Conservation (phyloP, 2,797 vertebrate species). For the Tokudaia tokunoshimensis region DNA sequence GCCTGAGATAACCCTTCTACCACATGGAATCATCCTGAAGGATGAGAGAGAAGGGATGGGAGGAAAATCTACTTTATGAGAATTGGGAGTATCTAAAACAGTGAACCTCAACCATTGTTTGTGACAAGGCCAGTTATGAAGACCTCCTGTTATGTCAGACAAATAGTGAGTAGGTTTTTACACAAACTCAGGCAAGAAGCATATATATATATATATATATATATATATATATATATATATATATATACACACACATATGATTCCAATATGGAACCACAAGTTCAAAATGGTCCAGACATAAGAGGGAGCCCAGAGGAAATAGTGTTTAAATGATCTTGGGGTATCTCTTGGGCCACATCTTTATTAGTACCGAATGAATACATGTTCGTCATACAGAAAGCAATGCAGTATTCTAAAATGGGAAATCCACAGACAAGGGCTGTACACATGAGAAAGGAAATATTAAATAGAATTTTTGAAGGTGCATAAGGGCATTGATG, state of each 20-base stretch:
- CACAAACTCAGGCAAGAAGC: not conserved
- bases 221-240: fast-evolving
- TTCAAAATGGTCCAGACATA: not conserved
- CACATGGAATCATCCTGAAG: not conserved
- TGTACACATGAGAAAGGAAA: not conserved
- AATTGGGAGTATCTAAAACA: not conserved
- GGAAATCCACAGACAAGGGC: not conserved
- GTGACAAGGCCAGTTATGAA: not conserved
- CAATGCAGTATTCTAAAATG: not conserved
- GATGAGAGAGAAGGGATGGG: not conserved
- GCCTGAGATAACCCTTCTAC: not conserved
- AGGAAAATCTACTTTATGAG: not conserved
- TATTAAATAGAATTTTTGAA: not conserved
- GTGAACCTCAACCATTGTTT: not conserved
- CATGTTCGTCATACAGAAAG: not conserved
- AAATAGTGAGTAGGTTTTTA: not conserved
- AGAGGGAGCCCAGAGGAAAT: not conserved
- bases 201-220: fast-evolving
- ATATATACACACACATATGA: too few relatives aligned
- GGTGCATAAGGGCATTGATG: not conserved
- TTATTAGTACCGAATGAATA: not conserved
- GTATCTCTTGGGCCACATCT: not conserved
- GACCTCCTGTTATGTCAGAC: not conserved
- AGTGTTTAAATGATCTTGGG: not conserved
- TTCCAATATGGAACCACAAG: not conserved